Conservation (phyloP, 2,113 vertebrate genomes). For the Thunnus thynnus region DNA sequence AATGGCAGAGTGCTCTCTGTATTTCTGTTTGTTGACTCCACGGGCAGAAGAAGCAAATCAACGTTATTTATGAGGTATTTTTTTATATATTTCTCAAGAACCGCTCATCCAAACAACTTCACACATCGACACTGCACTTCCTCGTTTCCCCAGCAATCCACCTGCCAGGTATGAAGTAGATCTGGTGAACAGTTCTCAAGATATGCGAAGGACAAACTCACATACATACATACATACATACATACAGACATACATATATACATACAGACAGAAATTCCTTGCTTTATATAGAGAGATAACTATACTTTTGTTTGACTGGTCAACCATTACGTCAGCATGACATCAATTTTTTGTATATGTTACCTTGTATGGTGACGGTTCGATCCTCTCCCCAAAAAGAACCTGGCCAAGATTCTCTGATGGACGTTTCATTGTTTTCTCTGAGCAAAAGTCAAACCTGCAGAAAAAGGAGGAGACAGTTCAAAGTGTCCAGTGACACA, state of each 20-base stretch:
- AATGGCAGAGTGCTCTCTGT: no score
- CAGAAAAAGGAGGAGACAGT: neutral
- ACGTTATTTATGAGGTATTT: no score
- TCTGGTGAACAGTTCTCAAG: no score
- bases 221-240: neutral
- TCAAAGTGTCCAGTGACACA: neutral
- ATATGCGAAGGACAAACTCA: neutral
- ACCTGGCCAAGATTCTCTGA: constrained; percentile 97
- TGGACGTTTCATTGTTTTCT: constrained; percentile 87
- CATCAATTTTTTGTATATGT: neutral
- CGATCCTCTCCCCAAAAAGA: constrained; percentile 94
- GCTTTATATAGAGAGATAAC: no score
- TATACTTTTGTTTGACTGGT: neutral
- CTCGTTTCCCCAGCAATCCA: no score
- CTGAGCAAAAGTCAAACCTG: constrained; percentile 95
- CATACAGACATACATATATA: neutral
- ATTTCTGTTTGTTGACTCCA: no score
- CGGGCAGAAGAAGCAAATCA: no score
- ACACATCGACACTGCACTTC: no score
- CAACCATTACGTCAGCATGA: neutral
- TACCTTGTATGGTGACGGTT: constrained; percentile 95
- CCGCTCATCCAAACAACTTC: no score
- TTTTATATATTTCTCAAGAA: no score
- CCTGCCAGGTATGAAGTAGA: no score
- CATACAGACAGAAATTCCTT: neutral